Percentiles rank a stretch among this genome's conserved stretches.
phyloP scores from a whole-genome alignment of 2,888 invertebrate species.

The Oligia strigilis region DNA sequence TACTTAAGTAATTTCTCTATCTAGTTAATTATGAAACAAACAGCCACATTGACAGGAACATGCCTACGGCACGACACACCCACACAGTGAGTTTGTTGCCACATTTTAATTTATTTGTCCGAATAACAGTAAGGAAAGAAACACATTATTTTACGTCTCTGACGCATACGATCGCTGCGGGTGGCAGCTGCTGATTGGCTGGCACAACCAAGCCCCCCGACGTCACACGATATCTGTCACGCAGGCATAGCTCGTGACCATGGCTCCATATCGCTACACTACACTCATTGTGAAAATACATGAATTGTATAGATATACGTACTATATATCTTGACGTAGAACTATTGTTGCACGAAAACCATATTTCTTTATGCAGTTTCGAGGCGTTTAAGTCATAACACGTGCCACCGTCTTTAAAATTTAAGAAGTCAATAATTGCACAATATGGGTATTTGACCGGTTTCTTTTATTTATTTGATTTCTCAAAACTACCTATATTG shows the following conservation, averaged over 20 bases:
- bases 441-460: not conserved
- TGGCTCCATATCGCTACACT: constrained; percentile 63
- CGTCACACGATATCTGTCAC: constrained; percentile 77
- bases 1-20: constrained; percentile 18
- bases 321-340: constrained; percentile 12
- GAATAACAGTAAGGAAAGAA: constrained; percentile 56
- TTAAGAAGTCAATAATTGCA: constrained; percentile 28
- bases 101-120: constrained; percentile 53
- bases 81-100: constrained; percentile 42
- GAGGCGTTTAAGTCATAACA: constrained; percentile 20
- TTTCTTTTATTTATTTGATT: not conserved
- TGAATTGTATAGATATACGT: constrained; percentile 12
- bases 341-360: constrained; percentile 46
- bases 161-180: constrained; percentile 61
- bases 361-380: constrained; percentile 27
- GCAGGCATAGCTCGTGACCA: constrained; percentile 75
- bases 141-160: constrained; percentile 55
- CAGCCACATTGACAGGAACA: constrained; percentile 7
- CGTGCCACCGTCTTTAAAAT: constrained; percentile 24
- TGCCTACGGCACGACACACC: constrained; percentile 42
- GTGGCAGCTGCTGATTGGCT: constrained; percentile 72
- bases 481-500: not conserved
- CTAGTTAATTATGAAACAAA: constrained; percentile 31
- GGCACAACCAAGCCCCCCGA: constrained; percentile 81
- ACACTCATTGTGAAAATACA: constrained; percentile 60